Evolutionary conservation across 2,797 vertebrate species (phyloP).

Genomic region (Triplophysa bombifrons): DNA sequence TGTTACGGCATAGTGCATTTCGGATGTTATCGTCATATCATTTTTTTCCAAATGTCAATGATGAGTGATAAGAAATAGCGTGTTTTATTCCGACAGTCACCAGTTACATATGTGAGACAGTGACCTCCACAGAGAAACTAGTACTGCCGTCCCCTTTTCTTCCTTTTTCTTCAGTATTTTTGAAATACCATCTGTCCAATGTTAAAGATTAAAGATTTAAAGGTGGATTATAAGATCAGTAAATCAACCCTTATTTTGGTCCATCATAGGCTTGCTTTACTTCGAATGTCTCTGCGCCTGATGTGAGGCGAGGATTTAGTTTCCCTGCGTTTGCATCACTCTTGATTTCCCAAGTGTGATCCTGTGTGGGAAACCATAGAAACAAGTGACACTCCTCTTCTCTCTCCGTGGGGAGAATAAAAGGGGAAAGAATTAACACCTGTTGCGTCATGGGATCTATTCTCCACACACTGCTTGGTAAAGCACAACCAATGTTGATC

Average conservation of each 20-base stretch:
- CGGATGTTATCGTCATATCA: background rate
- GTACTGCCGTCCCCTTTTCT: background rate
- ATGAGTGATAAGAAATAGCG: too few relatives aligned
- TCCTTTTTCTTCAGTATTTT: background rate
- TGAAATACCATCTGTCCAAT: background rate
- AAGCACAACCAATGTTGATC: constrained; percentile 11
- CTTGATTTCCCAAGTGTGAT: constrained; percentile 17
- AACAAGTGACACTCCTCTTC: constrained; percentile 28
- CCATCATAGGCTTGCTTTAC: background rate
- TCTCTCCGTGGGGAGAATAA: constrained; percentile 23
- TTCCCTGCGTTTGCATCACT: background rate
- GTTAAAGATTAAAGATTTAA: background rate
- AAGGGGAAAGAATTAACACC: constrained; percentile 50
- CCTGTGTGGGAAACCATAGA: constrained; percentile 38
- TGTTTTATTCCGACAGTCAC: too few relatives aligned
- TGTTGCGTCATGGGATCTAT: constrained; percentile 30
- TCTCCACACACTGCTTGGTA: constrained; percentile 2
- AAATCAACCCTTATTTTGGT: background rate
- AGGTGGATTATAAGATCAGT: background rate
- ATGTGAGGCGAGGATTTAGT: background rate
- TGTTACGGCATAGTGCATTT: background rate
- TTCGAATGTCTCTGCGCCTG: background rate
- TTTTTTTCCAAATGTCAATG: background rate
- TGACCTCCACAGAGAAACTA: background rate
- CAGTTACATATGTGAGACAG: too few relatives aligned